Conservation (phyloP, 2,888 invertebrate genomes). For the Chaitophorus viminalis region DNA sequence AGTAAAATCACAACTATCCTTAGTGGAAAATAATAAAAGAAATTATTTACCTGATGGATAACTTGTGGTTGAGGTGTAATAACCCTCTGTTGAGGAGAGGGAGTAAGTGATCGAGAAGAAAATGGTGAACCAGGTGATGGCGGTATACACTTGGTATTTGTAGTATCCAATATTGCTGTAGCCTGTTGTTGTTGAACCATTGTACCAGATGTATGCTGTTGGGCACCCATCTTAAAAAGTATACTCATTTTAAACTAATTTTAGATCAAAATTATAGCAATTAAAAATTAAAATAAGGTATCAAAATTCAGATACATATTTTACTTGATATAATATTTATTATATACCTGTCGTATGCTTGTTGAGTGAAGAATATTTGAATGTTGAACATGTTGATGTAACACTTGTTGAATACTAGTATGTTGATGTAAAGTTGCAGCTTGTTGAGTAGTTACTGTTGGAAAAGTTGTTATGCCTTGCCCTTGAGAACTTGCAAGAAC, state of each 20-base stretch:
- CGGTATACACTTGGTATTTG: slow-evolving; percentile 63
- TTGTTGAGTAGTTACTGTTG: slow-evolving; percentile 63
- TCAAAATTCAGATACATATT: neutral
- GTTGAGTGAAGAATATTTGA: slow-evolving; percentile 65
- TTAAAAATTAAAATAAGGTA: neutral
- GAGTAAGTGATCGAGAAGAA: slow-evolving; percentile 65
- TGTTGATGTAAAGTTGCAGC: slow-evolving; percentile 63
- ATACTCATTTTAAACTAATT: neutral
- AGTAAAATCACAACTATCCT: neutral
- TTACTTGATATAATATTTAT: neutral
- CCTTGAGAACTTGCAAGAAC: slow-evolving; percentile 64
- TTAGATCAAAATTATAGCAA: neutral
- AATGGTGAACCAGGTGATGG: slow-evolving; percentile 65
- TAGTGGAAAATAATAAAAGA: neutral
- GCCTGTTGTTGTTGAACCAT: slow-evolving; percentile 62
- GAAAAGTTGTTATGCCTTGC: slow-evolving; percentile 61
- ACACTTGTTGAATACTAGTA: slow-evolving; percentile 65
- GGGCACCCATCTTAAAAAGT: slow-evolving; percentile 57
- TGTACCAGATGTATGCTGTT: slow-evolving; percentile 61
- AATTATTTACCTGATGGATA: slow-evolving; percentile 63
- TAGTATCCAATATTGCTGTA: slow-evolving; percentile 58
- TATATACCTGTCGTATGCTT: slow-evolving; percentile 65
- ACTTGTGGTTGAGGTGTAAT: slow-evolving; percentile 64
- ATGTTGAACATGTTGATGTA: slow-evolving; percentile 65
- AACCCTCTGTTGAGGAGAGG: slow-evolving; percentile 65